A percentile compares a stretch with the other conserved stretches of the same genome.
Evolutionary conservation across 2,113 vertebrate genomes (phyloP).

Genomic region (Mustelus asterias): DNA sequence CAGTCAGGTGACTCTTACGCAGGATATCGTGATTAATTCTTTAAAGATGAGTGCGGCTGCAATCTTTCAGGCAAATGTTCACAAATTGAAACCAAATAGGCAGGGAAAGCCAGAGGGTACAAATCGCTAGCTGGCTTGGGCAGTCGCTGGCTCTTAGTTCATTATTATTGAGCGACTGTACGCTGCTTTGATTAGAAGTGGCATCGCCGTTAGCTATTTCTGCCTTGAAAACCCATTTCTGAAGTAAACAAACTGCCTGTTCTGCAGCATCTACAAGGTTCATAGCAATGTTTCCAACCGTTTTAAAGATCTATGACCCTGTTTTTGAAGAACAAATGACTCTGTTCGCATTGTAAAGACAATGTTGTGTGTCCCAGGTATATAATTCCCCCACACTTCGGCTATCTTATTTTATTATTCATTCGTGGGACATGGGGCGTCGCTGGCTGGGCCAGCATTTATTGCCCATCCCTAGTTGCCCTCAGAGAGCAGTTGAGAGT

Average conservation of each 20-base stretch:
- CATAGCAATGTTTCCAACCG: neutral
- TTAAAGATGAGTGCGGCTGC: neutral
- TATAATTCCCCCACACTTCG: neutral
- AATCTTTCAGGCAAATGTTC: constrained; percentile 17
- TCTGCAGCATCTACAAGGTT: neutral
- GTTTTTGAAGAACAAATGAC: neutral
- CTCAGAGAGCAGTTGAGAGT: too few relatives aligned
- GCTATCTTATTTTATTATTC: neutral
- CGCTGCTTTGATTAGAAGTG: neutral
- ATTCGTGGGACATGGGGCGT: too few relatives aligned
- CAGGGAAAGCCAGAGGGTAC: neutral
- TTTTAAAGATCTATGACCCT: neutral
- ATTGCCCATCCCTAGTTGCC: too few relatives aligned
- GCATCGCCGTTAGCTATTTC: neutral
- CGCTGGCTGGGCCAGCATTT: too few relatives aligned
- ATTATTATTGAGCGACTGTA: neutral
- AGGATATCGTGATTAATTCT: neutral
- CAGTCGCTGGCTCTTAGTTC: neutral
- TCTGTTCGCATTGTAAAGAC: neutral
- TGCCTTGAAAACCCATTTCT: neutral
- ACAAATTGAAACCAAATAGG: neutral
- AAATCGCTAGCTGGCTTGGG: neutral
- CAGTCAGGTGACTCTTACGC: neutral
- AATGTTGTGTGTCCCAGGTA: neutral
- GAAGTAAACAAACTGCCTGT: neutral